Evolutionary conservation across 1,140 invertebrate species (phyloP).

Genomic region (Lepidurus couesii): DNA sequence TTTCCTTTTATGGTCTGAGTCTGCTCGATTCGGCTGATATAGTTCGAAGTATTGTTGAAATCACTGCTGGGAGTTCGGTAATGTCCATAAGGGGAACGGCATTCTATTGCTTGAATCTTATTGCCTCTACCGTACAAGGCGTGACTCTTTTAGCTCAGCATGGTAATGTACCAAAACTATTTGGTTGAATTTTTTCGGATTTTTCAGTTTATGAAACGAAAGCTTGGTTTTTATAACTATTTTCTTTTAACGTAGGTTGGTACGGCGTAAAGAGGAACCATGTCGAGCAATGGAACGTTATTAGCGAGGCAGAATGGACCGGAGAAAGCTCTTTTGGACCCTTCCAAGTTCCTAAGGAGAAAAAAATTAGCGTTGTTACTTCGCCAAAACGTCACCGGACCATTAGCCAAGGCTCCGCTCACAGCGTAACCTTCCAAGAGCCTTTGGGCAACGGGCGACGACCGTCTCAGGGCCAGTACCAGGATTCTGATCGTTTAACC

Average conservation of each 20-base stretch:
- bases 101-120: slow-evolving; percentile 75
- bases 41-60: slow-evolving; percentile 55
- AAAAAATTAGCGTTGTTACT: background rate
- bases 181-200: slow-evolving; percentile 35
- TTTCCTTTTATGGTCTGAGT: slow-evolving; percentile 63
- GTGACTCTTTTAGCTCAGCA: slow-evolving; percentile 64
- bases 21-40: slow-evolving; percentile 59
- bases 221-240: background rate
- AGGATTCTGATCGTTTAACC: background rate
- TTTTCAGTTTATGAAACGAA: background rate
- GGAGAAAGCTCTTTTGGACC: background rate
- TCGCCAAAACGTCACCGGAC: slow-evolving; percentile 26
- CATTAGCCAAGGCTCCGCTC: slow-evolving; percentile 32
- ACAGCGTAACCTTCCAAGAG: slow-evolving; percentile 34
- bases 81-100: slow-evolving; percentile 83
- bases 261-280: slow-evolving; percentile 29
- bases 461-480: slow-evolving; percentile 9
- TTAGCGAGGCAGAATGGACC: slow-evolving; percentile 34
- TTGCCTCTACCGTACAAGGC: slow-evolving; percentile 73
- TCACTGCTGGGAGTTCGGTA: slow-evolving; percentile 70
- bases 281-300: slow-evolving; percentile 31
- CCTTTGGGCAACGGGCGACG: slow-evolving; percentile 23
- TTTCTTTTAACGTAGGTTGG: slow-evolving; percentile 32
- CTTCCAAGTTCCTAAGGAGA: background rate
- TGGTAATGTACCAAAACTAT: slow-evolving; percentile 46